Conservation (phyloP, 2,888 invertebrate species). For the Apamea anceps region DNA sequence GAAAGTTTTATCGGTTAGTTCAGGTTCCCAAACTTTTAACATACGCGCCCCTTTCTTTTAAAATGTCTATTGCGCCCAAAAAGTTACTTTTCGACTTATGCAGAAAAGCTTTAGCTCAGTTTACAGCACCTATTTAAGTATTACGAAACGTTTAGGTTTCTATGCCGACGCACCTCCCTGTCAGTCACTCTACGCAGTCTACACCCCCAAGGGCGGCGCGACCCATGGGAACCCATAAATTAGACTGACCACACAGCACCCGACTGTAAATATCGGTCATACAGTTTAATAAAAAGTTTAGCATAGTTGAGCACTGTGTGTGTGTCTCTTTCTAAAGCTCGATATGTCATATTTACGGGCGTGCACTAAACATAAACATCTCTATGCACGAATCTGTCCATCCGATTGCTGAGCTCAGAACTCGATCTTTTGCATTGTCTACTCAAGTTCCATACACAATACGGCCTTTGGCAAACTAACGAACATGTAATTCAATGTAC, state of each 20-base stretch:
- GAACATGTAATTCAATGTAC: neutral
- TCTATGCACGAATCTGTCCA: neutral
- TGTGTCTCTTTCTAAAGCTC: neutral
- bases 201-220: neutral
- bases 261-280: neutral
- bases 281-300: neutral
- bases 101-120: neutral
- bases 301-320: neutral
- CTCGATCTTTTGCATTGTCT: neutral
- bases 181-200: neutral
- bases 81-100: neutral
- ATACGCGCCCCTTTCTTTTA: neutral
- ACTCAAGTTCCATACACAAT: neutral
- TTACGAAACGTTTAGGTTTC: neutral
- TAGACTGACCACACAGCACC: neutral
- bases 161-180: neutral
- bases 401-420: neutral
- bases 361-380: neutral
- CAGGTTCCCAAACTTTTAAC: neutral
- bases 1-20: neutral
- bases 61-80: neutral
- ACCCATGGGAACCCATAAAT: neutral
- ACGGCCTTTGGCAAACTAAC: neutral
- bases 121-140: neutral
- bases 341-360: neutral